Conservation (phyloP, 35 echinoderm and acorn worm species). For the Ophiothrix spiculata region DNA sequence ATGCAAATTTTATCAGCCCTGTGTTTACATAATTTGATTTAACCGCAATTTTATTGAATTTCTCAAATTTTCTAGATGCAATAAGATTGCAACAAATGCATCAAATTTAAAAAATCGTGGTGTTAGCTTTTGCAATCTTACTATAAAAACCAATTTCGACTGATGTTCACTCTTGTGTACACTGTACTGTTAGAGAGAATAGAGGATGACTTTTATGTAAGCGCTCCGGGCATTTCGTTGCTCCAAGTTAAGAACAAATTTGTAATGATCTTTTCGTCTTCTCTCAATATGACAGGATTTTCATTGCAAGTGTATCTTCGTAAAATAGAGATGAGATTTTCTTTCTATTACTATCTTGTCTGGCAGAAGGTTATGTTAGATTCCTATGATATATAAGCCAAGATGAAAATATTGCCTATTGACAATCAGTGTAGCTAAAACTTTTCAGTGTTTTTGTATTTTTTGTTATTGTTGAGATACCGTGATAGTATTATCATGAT, state of each 20-base stretch:
- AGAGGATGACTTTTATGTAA: neutral
- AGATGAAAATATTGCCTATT: too few species aligned
- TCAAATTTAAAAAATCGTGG: too few species aligned
- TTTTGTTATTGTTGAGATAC: too few species aligned
- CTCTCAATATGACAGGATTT: neutral
- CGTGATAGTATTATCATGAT: too few species aligned
- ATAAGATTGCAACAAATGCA: neutral
- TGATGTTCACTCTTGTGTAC: neutral
- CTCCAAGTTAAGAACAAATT: neutral
- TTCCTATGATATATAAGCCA: neutral
- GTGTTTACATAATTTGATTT: neutral
- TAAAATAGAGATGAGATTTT: neutral
- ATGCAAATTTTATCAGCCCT: neutral
- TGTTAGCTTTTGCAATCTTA: neutral
- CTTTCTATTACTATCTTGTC: too few species aligned
- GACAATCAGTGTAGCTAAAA: too few species aligned
- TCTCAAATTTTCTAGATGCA: neutral
- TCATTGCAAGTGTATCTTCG: neutral
- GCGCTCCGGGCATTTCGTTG: neutral
- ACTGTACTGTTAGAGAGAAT: neutral
- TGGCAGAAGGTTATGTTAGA: neutral
- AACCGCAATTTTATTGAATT: neutral
- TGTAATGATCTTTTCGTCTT: neutral
- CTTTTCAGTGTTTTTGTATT: too few species aligned
- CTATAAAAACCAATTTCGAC: conserved; percentile 3